Evolutionary conservation across 1,140 invertebrate species (phyloP).

Genomic region (Zeugodacus cucurbitae): DNA sequence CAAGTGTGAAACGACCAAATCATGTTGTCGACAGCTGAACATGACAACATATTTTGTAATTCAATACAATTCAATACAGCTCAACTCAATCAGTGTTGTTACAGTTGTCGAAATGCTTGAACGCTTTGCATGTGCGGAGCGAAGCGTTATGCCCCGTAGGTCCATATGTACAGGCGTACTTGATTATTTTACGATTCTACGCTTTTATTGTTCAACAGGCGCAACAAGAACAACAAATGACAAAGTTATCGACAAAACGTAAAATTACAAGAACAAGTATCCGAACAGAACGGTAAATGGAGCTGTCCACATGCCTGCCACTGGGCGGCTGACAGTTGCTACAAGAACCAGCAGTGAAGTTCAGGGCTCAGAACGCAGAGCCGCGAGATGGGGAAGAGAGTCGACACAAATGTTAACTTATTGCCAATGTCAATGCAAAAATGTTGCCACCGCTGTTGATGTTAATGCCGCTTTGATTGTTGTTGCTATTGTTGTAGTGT

Average conservation of each 20-base stretch:
- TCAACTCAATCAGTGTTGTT: slow-evolving; percentile 16
- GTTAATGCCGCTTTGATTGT: background rate
- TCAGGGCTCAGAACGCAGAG: background rate
- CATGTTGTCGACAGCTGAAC: background rate
- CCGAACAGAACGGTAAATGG: background rate
- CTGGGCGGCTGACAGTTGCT: slow-evolving; percentile 10
- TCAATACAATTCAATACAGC: background rate
- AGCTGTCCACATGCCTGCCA: background rate
- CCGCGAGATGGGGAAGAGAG: background rate
- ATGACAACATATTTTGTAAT: slow-evolving; percentile 39
- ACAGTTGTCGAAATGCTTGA: slow-evolving; percentile 16
- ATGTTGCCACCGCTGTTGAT: slow-evolving; percentile 28
- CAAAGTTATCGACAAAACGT: background rate
- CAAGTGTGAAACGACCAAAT: slow-evolving; percentile 1
- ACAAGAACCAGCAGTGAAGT: background rate
- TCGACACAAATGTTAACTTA: slow-evolving; percentile 22
- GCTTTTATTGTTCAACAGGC: background rate
- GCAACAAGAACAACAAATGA: background rate
- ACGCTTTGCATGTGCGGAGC: background rate
- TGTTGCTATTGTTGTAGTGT: background rate
- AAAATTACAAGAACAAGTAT: background rate
- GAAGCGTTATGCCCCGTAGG: background rate
- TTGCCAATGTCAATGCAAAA: slow-evolving; percentile 11
- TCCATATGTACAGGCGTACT: background rate
- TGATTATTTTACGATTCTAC: background rate